Conservation (phyloP, 2,797 vertebrate species). For the Arremon brunneinucha region DNA sequence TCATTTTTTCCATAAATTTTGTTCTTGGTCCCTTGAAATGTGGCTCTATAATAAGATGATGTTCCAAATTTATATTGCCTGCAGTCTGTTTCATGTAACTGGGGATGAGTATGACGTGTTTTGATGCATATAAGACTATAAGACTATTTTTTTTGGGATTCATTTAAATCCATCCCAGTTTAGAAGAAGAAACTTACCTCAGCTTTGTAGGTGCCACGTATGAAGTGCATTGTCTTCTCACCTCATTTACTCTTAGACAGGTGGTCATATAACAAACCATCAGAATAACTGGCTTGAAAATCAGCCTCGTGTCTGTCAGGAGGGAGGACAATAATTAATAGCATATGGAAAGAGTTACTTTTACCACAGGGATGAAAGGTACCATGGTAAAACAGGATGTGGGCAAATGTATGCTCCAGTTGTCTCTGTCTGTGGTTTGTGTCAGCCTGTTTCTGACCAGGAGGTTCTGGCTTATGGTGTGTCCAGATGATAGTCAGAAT, state of each 20-base stretch:
- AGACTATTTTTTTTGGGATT: not conserved
- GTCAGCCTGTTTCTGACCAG: slow-evolving; percentile 19
- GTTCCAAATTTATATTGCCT: not conserved
- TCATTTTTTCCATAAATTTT: not conserved
- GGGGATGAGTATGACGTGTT: not conserved
- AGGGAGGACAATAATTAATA: slow-evolving; percentile 18
- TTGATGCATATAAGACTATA: not conserved
- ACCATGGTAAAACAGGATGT: slow-evolving; percentile 46
- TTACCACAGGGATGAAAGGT: slow-evolving; percentile 41
- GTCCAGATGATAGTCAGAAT: slow-evolving; percentile 9
- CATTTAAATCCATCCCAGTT: not conserved
- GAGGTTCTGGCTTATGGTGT: not conserved
- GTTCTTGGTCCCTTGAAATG: not conserved
- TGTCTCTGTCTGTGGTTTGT: slow-evolving; percentile 35
- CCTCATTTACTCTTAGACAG: not conserved
- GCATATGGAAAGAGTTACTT: slow-evolving; percentile 12
- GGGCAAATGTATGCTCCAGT: slow-evolving; percentile 34
- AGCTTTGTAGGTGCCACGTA: not conserved
- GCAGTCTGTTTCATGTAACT: not conserved
- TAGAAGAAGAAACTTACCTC: not conserved
- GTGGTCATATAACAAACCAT: not conserved
- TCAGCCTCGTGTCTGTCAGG: not conserved
- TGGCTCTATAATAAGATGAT: not conserved
- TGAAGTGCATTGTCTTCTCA: not conserved
- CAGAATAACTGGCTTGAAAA: not conserved